These are phyloP conservation scores for Pristionchus mayeri DNA, from an alignment of 2,888 invertebrate genomes.

Conservation along the genomic window DNA sequence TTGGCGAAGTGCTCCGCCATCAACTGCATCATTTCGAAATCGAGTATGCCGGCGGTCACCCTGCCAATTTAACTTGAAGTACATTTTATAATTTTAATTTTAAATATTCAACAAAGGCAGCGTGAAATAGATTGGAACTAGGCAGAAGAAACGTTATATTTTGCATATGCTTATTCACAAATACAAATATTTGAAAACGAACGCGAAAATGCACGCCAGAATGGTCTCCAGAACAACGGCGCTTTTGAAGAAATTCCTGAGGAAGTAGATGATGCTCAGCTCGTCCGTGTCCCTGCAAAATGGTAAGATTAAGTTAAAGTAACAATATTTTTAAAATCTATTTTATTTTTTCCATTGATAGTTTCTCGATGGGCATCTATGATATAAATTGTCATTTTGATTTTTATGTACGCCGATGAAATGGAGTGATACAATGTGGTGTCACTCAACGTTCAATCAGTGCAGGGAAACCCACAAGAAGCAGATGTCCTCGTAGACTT, in stretches of 20 bases:
- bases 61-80: not conserved
- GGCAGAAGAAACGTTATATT: not conserved
- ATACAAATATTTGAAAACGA: not conserved
- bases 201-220: not conserved
- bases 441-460: not conserved
- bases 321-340: too few species aligned
- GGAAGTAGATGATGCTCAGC: slow-evolving; percentile 36
- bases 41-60: not conserved
- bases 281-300: slow-evolving; percentile 8
- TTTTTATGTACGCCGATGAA: too few species aligned
- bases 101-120: not conserved
- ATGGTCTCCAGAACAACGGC: not conserved
- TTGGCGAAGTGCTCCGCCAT: slow-evolving; percentile 21
- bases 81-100: not conserved
- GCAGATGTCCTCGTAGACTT: slow-evolving; percentile 1
- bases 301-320: too few species aligned
- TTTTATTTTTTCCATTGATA: too few species aligned
- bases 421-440: too few species aligned
- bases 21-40: slow-evolving; percentile 5
- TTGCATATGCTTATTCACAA: not conserved
- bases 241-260: not conserved
- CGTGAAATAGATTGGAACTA: not conserved
- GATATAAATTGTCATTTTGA: too few species aligned
- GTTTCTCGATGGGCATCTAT: too few species aligned
- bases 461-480: slow-evolving; percentile 1